phyloP scores from a whole-genome alignment of 1,140 invertebrate genomes.

The Euglossa dilemma region DNA sequence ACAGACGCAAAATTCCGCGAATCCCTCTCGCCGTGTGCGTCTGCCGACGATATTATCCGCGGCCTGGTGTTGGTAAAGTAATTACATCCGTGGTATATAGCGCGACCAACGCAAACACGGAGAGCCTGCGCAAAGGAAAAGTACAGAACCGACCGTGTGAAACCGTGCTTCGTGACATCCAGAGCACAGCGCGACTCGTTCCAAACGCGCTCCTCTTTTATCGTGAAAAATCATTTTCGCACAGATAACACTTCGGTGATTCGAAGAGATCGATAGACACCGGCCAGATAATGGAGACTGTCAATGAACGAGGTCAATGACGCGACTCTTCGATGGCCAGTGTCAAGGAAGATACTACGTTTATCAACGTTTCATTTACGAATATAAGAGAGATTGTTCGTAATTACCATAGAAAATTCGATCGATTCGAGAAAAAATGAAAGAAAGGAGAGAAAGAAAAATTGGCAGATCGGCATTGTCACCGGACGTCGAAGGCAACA shows the following conservation, averaged over 20 bases:
- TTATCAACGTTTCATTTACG: no score
- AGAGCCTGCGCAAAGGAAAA: constrained; percentile 5
- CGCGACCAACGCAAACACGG: background rate
- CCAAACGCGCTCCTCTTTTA: background rate
- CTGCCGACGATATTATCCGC: background rate
- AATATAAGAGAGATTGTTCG: no score
- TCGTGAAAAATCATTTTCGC: background rate
- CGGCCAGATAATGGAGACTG: no score
- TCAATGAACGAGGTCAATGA: no score
- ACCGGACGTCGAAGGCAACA: no score
- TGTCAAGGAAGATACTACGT: no score
- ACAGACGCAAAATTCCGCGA: constrained; percentile 27
- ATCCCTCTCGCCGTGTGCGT: background rate
- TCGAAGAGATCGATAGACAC: no score
- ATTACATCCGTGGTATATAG: constrained; percentile 1
- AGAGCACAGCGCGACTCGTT: background rate
- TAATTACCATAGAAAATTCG: no score
- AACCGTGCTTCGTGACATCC: background rate
- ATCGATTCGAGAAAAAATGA: background rate
- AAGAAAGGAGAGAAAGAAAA: background rate
- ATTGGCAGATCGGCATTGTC: no score
- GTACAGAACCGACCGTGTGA: background rate
- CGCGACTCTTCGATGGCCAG: no score
- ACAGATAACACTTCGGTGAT: no score
- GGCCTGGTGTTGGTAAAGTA: background rate